A percentile compares a stretch with the other conserved stretches of the same genome.
These are phyloP conservation scores for Lypha dubia DNA, from an alignment of 2,888 invertebrate species.

Conservation along the genomic window DNA sequence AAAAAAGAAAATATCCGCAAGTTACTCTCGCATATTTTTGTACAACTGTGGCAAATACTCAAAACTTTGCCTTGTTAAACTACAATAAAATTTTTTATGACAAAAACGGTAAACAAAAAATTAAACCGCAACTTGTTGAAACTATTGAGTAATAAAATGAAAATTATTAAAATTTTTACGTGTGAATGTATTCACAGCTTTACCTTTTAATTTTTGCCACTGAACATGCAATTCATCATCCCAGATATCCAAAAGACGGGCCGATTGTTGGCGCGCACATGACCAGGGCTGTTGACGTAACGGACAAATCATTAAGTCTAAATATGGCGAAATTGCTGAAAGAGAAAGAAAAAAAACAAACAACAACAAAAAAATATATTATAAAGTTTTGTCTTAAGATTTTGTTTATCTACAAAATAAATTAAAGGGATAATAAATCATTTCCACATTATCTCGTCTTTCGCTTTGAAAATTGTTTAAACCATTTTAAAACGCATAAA, in stretches of 20 bases:
- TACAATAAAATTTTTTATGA: not conserved
- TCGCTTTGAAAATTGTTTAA: no score
- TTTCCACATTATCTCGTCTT: no score
- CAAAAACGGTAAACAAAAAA: not conserved
- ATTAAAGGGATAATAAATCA: no score
- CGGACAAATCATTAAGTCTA: slow-evolving; percentile 85
- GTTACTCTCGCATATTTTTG: not conserved
- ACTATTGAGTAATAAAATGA: not conserved
- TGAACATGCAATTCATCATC: slow-evolving; percentile 79
- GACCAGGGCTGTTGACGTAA: slow-evolving; percentile 84
- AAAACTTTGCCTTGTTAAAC: slow-evolving; percentile 12
- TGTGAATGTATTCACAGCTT: slow-evolving; percentile 30
- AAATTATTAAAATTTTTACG: not conserved
- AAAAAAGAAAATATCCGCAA: not conserved
- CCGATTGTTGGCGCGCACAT: slow-evolving; percentile 85
- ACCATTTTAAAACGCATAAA: no score
- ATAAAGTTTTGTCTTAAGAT: slow-evolving; percentile 1
- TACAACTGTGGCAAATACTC: not conserved
- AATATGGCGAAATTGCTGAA: slow-evolving; percentile 84
- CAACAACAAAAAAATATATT: no score
- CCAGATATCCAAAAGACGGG: slow-evolving; percentile 84
- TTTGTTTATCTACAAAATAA: not conserved
- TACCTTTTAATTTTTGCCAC: slow-evolving; percentile 83
- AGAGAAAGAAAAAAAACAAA: not conserved
- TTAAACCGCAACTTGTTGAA: not conserved